These are phyloP conservation scores for Desoria tigrina DNA, from an alignment of 2,888 invertebrate species.

Conservation along the genomic window DNA sequence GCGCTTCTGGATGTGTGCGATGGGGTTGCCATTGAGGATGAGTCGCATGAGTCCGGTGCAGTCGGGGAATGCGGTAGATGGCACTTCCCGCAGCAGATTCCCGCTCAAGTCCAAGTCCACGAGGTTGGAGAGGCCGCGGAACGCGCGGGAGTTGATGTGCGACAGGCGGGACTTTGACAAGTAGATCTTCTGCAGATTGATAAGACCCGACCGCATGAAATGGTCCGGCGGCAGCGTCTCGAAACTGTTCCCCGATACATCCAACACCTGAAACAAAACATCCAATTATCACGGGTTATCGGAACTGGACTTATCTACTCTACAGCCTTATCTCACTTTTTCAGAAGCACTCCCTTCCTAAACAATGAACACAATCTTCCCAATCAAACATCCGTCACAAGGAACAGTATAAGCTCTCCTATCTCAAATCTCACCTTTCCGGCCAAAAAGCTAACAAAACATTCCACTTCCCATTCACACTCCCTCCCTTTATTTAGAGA, in stretches of 20 bases:
- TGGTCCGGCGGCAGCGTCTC: conserved; percentile 75
- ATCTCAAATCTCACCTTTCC: too few species aligned
- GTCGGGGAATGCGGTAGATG: conserved; percentile 75
- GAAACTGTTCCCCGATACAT: conserved; percentile 79
- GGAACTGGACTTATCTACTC: not conserved
- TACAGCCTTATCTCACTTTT: not conserved
- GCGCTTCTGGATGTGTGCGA: conserved; percentile 69
- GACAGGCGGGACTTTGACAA: conserved; percentile 75
- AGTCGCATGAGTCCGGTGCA: conserved; percentile 81
- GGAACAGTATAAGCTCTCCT: not conserved
- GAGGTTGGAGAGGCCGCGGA: conserved; percentile 79
- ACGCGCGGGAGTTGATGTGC: conserved; percentile 75
- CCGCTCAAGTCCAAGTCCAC: conserved; percentile 84
- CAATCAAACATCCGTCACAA: not conserved
- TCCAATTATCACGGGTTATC: conserved; percentile 2
- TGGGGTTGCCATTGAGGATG: conserved; percentile 77
- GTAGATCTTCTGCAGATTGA: conserved; percentile 84
- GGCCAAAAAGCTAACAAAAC: too few species aligned
- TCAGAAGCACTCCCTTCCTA: not conserved
- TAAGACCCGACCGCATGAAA: conserved; percentile 74
- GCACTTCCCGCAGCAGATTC: conserved; percentile 75
- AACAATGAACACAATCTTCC: conserved; percentile 1
- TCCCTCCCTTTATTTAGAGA: too few species aligned
- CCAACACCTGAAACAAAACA: conserved; percentile 69
- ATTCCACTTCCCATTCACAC: too few species aligned